Percentiles rank a stretch among this genome's conserved stretches.
Evolutionary conservation across 2,888 invertebrate species (phyloP).

Genomic region (Brachyopa scutellaris): DNA sequence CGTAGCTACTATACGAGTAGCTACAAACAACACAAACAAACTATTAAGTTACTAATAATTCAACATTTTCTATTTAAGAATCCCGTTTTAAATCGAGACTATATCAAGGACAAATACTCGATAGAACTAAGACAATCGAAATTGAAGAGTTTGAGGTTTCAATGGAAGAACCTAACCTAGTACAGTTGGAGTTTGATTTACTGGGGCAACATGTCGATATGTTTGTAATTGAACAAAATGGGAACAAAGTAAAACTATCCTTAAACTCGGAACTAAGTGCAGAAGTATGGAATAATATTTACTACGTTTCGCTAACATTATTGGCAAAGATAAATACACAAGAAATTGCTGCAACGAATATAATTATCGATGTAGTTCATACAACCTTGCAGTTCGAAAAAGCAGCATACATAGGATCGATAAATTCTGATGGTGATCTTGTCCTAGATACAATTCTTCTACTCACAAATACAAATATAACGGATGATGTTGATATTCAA

Average conservation of each 20-base stretch:
- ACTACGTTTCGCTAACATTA: not conserved
- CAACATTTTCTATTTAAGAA: not conserved
- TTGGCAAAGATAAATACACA: not conserved
- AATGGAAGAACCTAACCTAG: not conserved
- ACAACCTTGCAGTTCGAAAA: not conserved
- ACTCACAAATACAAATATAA: not conserved
- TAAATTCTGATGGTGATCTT: constrained; percentile 6
- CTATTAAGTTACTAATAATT: not conserved
- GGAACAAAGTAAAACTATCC: not conserved
- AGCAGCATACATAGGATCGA: constrained; percentile 15
- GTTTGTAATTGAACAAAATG: not conserved
- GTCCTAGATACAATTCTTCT: constrained; percentile 10
- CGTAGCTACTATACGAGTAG: not conserved
- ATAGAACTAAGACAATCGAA: not conserved
- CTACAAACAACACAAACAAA: not conserved
- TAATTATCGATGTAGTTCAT: constrained; percentile 16
- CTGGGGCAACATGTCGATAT: not conserved
- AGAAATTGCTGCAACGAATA: constrained; percentile 17
- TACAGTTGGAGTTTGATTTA: not conserved
- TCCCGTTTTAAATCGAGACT: not conserved
- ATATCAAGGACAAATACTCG: constrained; percentile 8
- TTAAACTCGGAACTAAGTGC: not conserved
- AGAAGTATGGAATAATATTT: not conserved
- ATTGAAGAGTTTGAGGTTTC: not conserved
- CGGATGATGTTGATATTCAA: constrained; percentile 21